Evolutionary conservation across 1,140 invertebrate genomes (phyloP).

Genomic region (Caenorhabditis inopinata): DNA sequence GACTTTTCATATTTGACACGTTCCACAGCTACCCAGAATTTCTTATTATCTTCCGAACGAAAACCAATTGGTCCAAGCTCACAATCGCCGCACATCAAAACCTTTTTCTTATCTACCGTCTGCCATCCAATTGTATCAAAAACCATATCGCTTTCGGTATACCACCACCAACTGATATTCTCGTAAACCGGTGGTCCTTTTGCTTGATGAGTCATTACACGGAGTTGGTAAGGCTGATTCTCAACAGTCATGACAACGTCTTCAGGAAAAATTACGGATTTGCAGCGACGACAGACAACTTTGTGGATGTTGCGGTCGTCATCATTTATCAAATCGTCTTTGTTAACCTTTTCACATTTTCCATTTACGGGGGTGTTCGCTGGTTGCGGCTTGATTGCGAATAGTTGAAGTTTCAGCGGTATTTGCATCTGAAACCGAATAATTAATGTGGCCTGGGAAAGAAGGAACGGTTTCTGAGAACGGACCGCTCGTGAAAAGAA

Average conservation of each 20-base stretch:
- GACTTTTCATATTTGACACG: conserved; percentile 48
- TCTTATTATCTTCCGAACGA: conserved; percentile 49
- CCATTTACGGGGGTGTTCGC: conserved; percentile 27
- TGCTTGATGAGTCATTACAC: conserved; percentile 34
- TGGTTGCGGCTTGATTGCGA: conserved; percentile 15
- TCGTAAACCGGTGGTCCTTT: neutral
- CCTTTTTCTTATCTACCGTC: conserved; percentile 53
- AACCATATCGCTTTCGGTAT: conserved; percentile 50
- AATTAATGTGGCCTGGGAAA: no score
- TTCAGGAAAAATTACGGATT: conserved; percentile 18
- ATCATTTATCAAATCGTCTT: conserved; percentile 32
- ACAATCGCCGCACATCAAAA: conserved; percentile 55
- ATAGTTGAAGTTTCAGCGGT: conserved; percentile 28
- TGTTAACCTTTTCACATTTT: conserved; percentile 33
- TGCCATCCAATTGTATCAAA: conserved; percentile 58
- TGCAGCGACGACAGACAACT: conserved; percentile 31
- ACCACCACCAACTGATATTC: conserved; percentile 50
- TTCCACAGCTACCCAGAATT: conserved; percentile 54
- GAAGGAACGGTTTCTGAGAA: no score
- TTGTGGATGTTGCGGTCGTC: conserved; percentile 19
- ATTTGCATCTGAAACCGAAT: conserved; percentile 8
- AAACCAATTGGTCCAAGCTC: conserved; percentile 55
- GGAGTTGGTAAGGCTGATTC: conserved; percentile 1
- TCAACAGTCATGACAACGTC: conserved; percentile 18
- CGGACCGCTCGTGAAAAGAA: no score